Percentiles rank a stretch among this genome's conserved stretches.
These are phyloP conservation scores for Myotis yumanensis DNA, from an alignment of 2,113 vertebrate species.

Conservation along the genomic window DNA sequence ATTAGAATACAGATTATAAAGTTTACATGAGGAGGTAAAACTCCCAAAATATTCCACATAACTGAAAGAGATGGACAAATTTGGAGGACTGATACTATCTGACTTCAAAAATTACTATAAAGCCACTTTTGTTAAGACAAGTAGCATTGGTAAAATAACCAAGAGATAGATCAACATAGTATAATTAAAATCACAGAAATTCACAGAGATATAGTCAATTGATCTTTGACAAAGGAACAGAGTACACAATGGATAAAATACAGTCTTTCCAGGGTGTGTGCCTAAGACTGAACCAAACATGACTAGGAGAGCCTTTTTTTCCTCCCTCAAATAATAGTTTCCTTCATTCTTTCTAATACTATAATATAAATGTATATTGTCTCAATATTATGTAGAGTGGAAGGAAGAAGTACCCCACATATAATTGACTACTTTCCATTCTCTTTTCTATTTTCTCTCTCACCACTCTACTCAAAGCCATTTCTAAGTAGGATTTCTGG, in stretches of 20 bases:
- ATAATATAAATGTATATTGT: background rate
- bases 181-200: background rate
- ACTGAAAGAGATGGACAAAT: background rate
- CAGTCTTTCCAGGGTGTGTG: background rate
- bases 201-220: background rate
- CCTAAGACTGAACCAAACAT: background rate
- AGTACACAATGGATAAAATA: background rate
- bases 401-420: background rate
- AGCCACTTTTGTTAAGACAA: background rate
- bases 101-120: background rate
- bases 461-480: background rate
- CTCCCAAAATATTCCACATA: background rate
- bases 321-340: too few species aligned
- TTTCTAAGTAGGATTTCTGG: background rate
- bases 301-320: background rate
- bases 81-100: background rate
- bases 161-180: background rate
- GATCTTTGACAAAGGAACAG: background rate
- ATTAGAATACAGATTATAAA: background rate
- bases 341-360: background rate
- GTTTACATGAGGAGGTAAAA: background rate
- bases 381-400: background rate
- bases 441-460: background rate
- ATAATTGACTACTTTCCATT: background rate
- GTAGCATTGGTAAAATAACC: background rate